Evolutionary conservation across 2,888 invertebrate genomes (phyloP).

Genomic region (Cantharis nigra): DNA sequence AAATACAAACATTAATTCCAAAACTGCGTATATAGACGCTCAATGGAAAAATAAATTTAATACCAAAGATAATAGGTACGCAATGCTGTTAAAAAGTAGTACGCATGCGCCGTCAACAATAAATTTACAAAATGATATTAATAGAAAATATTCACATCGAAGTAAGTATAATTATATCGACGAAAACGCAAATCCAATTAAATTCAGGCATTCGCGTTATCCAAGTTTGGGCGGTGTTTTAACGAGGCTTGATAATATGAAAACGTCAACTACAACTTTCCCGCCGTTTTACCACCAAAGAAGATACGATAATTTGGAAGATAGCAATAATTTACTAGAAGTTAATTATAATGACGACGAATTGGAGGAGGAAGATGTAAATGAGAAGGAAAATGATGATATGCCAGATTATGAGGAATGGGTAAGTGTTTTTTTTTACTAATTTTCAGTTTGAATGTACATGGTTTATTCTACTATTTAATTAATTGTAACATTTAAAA

Average conservation of each 20-base stretch:
- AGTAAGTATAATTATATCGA: constrained; percentile 12
- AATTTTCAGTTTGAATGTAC: too few species aligned
- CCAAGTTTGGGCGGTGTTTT: constrained; percentile 15
- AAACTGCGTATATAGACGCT: constrained; percentile 21
- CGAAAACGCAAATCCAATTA: constrained; percentile 8
- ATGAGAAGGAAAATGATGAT: constrained; percentile 3
- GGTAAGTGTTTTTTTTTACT: constrained; percentile 13
- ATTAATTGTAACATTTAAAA: too few species aligned
- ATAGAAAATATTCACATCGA: not conserved
- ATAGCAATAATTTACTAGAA: constrained; percentile 17
- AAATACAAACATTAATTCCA: constrained; percentile 14
- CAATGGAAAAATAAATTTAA: constrained; percentile 15
- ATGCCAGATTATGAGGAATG: constrained; percentile 19
- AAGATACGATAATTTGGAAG: constrained; percentile 4
- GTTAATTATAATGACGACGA: constrained; percentile 37
- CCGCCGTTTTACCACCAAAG: constrained; percentile 7
- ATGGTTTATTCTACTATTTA: too few species aligned
- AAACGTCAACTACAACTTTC: constrained; percentile 1
- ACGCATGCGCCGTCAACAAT: constrained; percentile 7
- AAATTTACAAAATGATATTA: constrained; percentile 1
- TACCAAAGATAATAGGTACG: constrained; percentile 23
- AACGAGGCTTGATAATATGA: constrained; percentile 19
- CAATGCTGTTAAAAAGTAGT: constrained; percentile 12
- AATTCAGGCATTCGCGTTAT: constrained; percentile 24
- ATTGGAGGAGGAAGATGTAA: constrained; percentile 8